Evolutionary conservation across 1,140 invertebrate species (phyloP).

Genomic region (Drosophila insularis): DNA sequence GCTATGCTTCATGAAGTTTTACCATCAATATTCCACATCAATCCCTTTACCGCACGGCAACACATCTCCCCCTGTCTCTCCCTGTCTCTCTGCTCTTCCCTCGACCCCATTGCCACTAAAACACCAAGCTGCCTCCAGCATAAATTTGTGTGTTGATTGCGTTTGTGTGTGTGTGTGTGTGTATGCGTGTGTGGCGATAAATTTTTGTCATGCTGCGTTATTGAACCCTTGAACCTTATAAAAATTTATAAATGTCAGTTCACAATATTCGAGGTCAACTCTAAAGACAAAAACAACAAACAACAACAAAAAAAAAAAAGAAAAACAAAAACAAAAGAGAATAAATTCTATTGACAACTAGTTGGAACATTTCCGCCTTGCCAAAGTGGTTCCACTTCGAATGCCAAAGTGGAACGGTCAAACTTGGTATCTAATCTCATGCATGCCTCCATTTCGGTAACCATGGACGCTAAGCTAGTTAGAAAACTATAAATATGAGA

Average conservation of each 20-base stretch:
- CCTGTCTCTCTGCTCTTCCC: too few species aligned
- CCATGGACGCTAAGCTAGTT: conserved; percentile 46
- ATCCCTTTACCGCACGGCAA: not conserved
- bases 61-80: not conserved
- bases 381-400: too few species aligned
- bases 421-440: conserved; percentile 1
- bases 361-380: not conserved
- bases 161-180: conserved; percentile 37
- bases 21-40: conserved; percentile 66
- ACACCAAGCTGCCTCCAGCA: conserved; percentile 23
- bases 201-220: conserved; percentile 66
- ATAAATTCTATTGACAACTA: conserved; percentile 7
- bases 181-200: conserved; percentile 69
- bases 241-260: conserved; percentile 69
- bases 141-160: conserved; percentile 26
- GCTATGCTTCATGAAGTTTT: conserved; percentile 73
- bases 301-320: not conserved
- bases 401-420: not conserved
- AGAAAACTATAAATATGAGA: conserved; percentile 62
- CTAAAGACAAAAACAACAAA: conserved; percentile 30
- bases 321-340: not conserved
- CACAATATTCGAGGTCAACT: conserved; percentile 59
- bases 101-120: not conserved
- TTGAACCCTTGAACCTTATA: conserved; percentile 72
- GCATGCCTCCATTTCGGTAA: conserved; percentile 12